Evolutionary conservation across 2,113 vertebrate species (phyloP).

Genomic region (Propithecus coquereli): DNA sequence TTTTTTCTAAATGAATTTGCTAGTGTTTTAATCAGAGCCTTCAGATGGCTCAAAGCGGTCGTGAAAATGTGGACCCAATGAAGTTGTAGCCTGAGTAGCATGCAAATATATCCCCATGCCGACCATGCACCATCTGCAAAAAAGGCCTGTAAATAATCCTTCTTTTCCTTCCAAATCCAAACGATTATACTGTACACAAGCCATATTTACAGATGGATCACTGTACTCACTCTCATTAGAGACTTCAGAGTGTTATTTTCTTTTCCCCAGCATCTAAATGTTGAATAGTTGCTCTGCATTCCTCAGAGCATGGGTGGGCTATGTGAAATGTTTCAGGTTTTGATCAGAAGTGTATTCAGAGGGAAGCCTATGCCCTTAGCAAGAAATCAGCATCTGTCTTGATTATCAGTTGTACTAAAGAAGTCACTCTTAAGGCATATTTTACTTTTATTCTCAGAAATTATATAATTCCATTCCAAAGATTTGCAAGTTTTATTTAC

Average conservation of each 20-base stretch:
- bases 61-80: neutral
- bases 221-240: neutral
- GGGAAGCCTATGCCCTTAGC: neutral
- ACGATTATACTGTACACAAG: constrained; percentile 10
- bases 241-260: neutral
- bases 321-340: neutral
- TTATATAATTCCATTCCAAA: neutral
- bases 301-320: neutral
- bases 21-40: neutral
- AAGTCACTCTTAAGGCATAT: neutral
- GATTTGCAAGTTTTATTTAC: constrained; percentile 38
- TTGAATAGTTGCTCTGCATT: neutral
- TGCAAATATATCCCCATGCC: neutral
- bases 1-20: constrained; percentile 5
- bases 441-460: constrained; percentile 27
- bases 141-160: constrained; percentile 28
- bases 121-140: neutral
- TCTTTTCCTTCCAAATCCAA: constrained; percentile 55
- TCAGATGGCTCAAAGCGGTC: constrained; percentile 10
- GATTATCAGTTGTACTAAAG: neutral
- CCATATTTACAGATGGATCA: constrained; percentile 47
- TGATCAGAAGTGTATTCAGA: neutral
- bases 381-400: constrained; percentile 5
- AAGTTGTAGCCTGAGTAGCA: neutral
- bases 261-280: neutral